Percentiles rank a stretch among this genome's conserved stretches.
Evolutionary conservation across 2,888 invertebrate genomes (phyloP).

Genomic region (Keiferia lycopersicella): DNA sequence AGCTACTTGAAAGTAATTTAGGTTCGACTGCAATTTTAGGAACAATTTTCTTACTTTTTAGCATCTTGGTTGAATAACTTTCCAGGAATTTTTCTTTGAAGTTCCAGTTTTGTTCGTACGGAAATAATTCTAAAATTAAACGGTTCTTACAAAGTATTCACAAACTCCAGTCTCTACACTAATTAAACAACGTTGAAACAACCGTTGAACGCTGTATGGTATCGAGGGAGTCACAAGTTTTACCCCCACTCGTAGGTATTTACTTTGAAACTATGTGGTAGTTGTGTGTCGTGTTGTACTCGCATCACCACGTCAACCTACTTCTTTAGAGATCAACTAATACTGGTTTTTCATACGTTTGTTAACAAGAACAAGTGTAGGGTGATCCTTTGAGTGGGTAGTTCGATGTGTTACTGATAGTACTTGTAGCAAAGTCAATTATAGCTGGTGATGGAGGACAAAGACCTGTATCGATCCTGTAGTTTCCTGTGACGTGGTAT

Average conservation of each 20-base stretch:
- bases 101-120: too few relatives aligned
- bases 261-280: not conserved
- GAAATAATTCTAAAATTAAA: not conserved
- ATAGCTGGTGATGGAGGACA: conserved; percentile 1
- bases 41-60: not conserved
- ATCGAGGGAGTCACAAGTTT: not conserved
- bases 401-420: too few relatives aligned
- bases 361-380: too few relatives aligned
- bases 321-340: too few relatives aligned
- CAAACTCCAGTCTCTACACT: not conserved
- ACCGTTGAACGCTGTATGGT: not conserved
- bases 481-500: not conserved
- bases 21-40: not conserved
- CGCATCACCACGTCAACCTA: too few relatives aligned
- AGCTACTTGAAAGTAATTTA: not conserved
- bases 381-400: too few relatives aligned
- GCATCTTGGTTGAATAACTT: too few relatives aligned
- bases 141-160: not conserved
- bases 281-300: not conserved
- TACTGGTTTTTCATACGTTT: too few relatives aligned
- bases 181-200: conserved; percentile 6
- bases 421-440: not conserved
- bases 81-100: too few relatives aligned
- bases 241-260: conserved; percentile 1
- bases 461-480: conserved; percentile 8